Base-by-base conservation (phyloP, 2,113 vertebrate species). In the Theropithecus gelada region DNA sequence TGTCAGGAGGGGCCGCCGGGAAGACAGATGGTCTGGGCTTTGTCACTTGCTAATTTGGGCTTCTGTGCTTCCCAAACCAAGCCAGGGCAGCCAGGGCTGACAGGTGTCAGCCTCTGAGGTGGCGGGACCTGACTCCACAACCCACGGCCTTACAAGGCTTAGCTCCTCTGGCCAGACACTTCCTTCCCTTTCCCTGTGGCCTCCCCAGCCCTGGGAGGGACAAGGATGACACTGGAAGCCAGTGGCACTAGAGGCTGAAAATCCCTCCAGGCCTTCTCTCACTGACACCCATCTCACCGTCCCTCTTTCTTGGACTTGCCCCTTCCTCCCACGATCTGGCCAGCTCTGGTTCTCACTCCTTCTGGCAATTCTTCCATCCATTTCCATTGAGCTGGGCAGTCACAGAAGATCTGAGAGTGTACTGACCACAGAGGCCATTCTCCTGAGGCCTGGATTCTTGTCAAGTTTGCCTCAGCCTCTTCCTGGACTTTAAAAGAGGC, bases 21-120 rank as follows among this genome's bases (percentile, higher is more conserved):
- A 18, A 64, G 82, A 32, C 45, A 32, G 72, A 64, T 20, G 86
- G 95, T 17, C 0, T 0, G 68, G 55, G 87, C 94, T 97, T 95
- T 96, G 97, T 98, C 98, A 98, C 68, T 0, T 90, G 97, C 98
- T 98, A 98, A 98, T 94, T 97, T 97, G 96, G 98, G 97, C 94
- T 98, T 96, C 93, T 97, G 2, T 87, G 59, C 90, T 93, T 82
- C 0, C 22, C 93, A 98, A 96, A 96, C 96, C 97, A 96, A 96
- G 93, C 93, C 82, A 20, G 43, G 97, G 93, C 91, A 91, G 93
- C 87, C 14, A 1, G 25, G 94, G 95, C 91, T 90, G 97, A 95
- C 85, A 87, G 92, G 96, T 96, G 96, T n/a, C 55, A 82, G 11
- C 30, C 6, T 3, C 32, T 12, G 88, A 80, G 96, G 97, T 96